These are phyloP conservation scores for Pseudochromis fuscus DNA, from an alignment of 2,797 vertebrate species.

Conservation along the genomic window DNA sequence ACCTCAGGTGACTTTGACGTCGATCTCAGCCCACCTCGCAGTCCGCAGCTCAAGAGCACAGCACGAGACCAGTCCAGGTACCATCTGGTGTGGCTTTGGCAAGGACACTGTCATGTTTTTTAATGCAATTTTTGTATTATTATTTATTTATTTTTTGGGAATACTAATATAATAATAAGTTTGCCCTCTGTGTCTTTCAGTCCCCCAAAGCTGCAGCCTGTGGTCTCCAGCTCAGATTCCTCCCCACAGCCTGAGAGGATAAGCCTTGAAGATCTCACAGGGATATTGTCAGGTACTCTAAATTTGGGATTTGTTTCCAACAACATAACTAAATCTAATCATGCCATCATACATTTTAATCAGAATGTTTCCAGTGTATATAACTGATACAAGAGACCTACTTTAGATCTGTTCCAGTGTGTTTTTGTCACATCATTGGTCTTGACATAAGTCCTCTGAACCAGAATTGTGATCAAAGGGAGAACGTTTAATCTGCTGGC, in stretches of 20 bases:
- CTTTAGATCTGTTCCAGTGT: slow-evolving; percentile 4
- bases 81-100: slow-evolving; percentile 38
- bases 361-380: not conserved
- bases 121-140: too few species aligned
- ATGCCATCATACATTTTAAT: not conserved
- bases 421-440: not conserved
- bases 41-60: slow-evolving; percentile 83
- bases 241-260: slow-evolving; percentile 85
- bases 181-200: slow-evolving; percentile 53
- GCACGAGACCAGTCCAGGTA: slow-evolving; percentile 79
- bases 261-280: slow-evolving; percentile 82
- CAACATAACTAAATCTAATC: too few species aligned
- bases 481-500: slow-evolving; percentile 4
- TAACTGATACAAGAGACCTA: not conserved
- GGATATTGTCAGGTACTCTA: slow-evolving; percentile 70
- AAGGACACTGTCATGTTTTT: slow-evolving; percentile 21
- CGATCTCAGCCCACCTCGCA: slow-evolving; percentile 74
- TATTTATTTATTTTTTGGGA: slow-evolving; percentile 6
- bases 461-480: slow-evolving; percentile 5
- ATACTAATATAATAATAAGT: slow-evolving; percentile 35
- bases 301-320: too few species aligned
- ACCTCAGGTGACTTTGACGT: slow-evolving; percentile 62
- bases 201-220: slow-evolving; percentile 60
- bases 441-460: not conserved
- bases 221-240: slow-evolving; percentile 78